Evolutionary conservation across 2,888 invertebrate species (phyloP), one percentile per base, ranked within the genome.

Genomic region (Lithophane semibrunnea): DNA sequence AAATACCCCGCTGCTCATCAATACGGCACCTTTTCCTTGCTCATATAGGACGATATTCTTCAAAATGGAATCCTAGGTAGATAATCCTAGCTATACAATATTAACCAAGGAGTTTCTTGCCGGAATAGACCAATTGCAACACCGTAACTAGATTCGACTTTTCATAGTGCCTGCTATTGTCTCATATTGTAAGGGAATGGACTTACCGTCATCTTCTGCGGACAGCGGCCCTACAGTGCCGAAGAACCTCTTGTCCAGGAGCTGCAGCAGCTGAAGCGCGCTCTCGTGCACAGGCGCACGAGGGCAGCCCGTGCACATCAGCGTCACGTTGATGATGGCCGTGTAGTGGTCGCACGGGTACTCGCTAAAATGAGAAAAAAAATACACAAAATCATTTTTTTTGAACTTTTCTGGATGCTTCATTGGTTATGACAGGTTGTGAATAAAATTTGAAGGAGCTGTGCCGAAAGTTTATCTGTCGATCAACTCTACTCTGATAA

Each of bases 271-370:
- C 92, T 99, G 99, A 73, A 99, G 97, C 0, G 99, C 99, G 21
- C 98, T 98, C 92, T 99, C 99, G 93, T 99, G 98, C n/a, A 99
- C 98, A 60, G 98, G 97, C 56, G 98, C 98, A 47, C 99, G 97
- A 0, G 99, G 99, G 92, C 99, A 99, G 3, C 99, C 99, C 10
- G 99, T 99, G 96, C 99, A 99, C 97, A 99, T 98, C 66, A 99
- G 97, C 0, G 99, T 99, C 58, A 99, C 99, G 93, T 99, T 99
- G 92, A 99, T 99, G 90, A 99, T 99, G 3, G 99, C 99, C 58
- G 99, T 99, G 94, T 99, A 99, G 96, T 99, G 99, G 94, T 99
- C 99, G 93, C 99, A 99, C 3, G 99, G 99, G 96, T 99, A 99
- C 95, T 99, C 99, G 91, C 99, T 99, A 13, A 5, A 12, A 37